phyloP scores from a whole-genome alignment of 2,888 invertebrate genomes.

The Buathra laborator region DNA sequence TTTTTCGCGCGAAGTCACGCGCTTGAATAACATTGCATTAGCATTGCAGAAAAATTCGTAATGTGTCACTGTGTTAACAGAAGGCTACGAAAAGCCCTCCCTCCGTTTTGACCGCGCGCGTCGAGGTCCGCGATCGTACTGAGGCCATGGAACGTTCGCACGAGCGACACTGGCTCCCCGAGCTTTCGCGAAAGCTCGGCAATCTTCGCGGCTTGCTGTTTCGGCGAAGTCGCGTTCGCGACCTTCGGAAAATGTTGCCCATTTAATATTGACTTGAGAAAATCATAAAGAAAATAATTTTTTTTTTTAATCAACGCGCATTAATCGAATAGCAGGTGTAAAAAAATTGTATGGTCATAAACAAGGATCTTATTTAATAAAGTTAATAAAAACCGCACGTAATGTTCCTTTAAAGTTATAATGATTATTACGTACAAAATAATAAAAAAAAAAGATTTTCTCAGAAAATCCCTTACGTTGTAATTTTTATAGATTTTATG shows the following conservation, averaged over 20 bases:
- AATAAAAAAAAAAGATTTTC: no score
- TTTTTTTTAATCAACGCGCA: no score
- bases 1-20: slow-evolving; percentile 45
- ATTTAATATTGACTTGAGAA: background rate
- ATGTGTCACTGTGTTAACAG: slow-evolving; percentile 10
- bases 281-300: background rate
- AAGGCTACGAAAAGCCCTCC: slow-evolving; percentile 42
- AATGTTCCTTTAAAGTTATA: no score
- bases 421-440: no score
- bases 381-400: no score
- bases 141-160: slow-evolving; percentile 78
- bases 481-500: background rate
- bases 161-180: slow-evolving; percentile 68
- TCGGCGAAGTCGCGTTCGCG: slow-evolving; percentile 41
- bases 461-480: background rate
- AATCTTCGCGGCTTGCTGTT: slow-evolving; percentile 72
- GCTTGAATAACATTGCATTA: slow-evolving; percentile 33
- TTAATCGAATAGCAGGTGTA: no score
- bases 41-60: background rate
- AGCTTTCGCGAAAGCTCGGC: slow-evolving; percentile 78
- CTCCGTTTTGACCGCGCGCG: slow-evolving; percentile 76
- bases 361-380: no score
- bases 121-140: slow-evolving; percentile 81
- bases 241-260: slow-evolving; percentile 20
- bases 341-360: no score